A percentile compares a stretch with the other conserved stretches of the same genome.
These are phyloP conservation scores for Musca domestica DNA, from an alignment of 1,140 invertebrate genomes.

Conservation along the genomic window DNA sequence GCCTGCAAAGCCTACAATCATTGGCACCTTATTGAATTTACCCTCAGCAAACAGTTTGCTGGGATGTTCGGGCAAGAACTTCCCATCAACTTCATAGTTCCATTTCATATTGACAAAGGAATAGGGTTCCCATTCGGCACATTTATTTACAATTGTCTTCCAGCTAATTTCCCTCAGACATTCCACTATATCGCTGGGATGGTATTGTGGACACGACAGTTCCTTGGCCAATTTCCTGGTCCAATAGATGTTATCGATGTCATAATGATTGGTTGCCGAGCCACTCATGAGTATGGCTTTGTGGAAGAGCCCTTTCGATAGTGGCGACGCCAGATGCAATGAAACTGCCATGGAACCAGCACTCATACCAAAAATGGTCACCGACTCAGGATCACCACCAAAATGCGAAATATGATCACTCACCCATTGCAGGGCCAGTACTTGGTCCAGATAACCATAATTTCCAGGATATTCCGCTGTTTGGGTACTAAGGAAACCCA, in stretches of 20 bases:
- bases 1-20: slow-evolving; percentile 62
- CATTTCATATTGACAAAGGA: slow-evolving; percentile 43
- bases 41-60: slow-evolving; percentile 57
- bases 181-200: slow-evolving; percentile 32
- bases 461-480: slow-evolving; percentile 61
- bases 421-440: slow-evolving; percentile 63
- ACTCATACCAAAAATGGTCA: slow-evolving; percentile 61
- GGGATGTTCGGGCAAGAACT: slow-evolving; percentile 54
- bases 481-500: slow-evolving; percentile 62
- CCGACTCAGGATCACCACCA: slow-evolving; percentile 58
- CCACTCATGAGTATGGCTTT: slow-evolving; percentile 67
- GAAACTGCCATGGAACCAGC: slow-evolving; percentile 57
- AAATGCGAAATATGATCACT: slow-evolving; percentile 59
- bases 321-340: slow-evolving; percentile 56
- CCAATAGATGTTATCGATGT: slow-evolving; percentile 43
- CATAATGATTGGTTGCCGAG: slow-evolving; percentile 58
- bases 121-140: slow-evolving; percentile 36
- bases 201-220: slow-evolving; percentile 37
- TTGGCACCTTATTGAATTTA: slow-evolving; percentile 62
- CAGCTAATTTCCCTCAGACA: slow-evolving; percentile 43
- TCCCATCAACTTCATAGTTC: slow-evolving; percentile 43
- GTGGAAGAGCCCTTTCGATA: slow-evolving; percentile 60
- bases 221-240: slow-evolving; percentile 36
- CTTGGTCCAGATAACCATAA: slow-evolving; percentile 64
- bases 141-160: slow-evolving; percentile 35